A percentile compares a stretch with the other conserved stretches of the same genome.
phyloP scores from a whole-genome alignment of 2,113 vertebrate genomes.

The Copsychus sechellarum region DNA sequence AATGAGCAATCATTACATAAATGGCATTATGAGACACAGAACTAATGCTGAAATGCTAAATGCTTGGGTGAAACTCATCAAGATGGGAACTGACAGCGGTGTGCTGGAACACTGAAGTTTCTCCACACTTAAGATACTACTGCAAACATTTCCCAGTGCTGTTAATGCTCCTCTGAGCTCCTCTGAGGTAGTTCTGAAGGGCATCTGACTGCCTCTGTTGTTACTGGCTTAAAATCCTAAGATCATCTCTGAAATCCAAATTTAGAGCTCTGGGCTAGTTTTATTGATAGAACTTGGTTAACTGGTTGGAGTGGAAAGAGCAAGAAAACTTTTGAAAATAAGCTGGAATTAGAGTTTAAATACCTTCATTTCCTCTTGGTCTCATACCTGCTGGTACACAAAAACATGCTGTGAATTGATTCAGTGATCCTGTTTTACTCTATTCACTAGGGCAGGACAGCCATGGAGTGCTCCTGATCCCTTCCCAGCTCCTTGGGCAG shows the following conservation, averaged over 20 bases:
- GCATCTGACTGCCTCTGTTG: not conserved
- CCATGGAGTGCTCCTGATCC: not conserved
- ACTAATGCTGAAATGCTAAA: constrained; percentile 64
- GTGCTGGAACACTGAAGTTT: not conserved
- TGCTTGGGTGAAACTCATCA: constrained; percentile 56
- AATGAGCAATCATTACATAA: constrained; percentile 67
- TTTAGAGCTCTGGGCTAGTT: not conserved
- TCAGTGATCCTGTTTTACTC: not conserved
- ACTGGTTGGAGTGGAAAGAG: not conserved
- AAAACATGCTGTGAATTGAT: not conserved
- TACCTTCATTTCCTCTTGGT: not conserved
- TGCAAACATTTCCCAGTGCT: not conserved
- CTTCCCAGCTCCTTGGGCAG: not conserved
- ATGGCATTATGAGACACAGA: constrained; percentile 42
- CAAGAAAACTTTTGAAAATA: not conserved
- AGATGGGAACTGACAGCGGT: constrained; percentile 57
- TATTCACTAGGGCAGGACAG: not conserved
- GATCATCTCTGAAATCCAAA: constrained; percentile 2
- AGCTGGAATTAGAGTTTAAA: not conserved
- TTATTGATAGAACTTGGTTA: not conserved
- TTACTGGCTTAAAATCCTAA: not conserved
- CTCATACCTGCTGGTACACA: not conserved
- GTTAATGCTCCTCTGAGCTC: not conserved
- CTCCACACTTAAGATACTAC: not conserved
- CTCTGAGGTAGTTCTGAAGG: not conserved